Evolutionary conservation across 2,888 invertebrate genomes (phyloP), one percentile per base, ranked within the genome.

Genomic region (Hyalella azteca): DNA sequence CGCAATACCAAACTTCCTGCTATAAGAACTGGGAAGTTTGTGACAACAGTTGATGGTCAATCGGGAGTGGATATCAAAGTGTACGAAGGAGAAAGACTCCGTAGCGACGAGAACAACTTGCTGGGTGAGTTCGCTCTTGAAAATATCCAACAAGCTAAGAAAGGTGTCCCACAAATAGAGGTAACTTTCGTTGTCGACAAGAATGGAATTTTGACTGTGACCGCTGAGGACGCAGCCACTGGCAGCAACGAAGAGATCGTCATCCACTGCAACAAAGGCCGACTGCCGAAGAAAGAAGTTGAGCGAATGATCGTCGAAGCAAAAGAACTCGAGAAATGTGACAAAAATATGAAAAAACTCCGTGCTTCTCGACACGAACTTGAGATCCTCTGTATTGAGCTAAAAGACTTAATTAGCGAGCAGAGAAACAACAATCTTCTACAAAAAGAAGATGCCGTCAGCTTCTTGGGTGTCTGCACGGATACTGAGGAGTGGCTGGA

Each of bases 11-110:
- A 73, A 22, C 73, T 73, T 39, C 73, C 73, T 41, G 41, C n/a
- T 11, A 73, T n/a, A 26, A 73, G 22, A 32, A 73, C 36, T 13
- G n/a, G 26, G 40, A 5, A 15, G 19, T 73, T n/a, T 22, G 39
- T 45, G 2, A 75, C 75, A 2, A 41, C 40, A n/a, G 40, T 45
- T 3, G 75, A 75, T 41, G 22, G 45, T 41, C 75, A 75, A 26
- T 26, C 75, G 22, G 40, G 75, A 41, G 75, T 75, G n/a, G 45
- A 75, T 22, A 75, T 75, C 45, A 29, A 75, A 41, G 75, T 75
- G 26, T 75, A 66, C 66, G 66, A 66, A 36, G 75, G 75, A 22
- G 75, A 75, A 45, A 22, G 75, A 45, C 22, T 39, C 22, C 40
- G 13, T 26, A 75, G 41, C 32, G 29, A 45, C 45, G 75, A 75